Conservation (phyloP, 1,140 invertebrate genomes). For the Mactra quadrangularis region DNA sequence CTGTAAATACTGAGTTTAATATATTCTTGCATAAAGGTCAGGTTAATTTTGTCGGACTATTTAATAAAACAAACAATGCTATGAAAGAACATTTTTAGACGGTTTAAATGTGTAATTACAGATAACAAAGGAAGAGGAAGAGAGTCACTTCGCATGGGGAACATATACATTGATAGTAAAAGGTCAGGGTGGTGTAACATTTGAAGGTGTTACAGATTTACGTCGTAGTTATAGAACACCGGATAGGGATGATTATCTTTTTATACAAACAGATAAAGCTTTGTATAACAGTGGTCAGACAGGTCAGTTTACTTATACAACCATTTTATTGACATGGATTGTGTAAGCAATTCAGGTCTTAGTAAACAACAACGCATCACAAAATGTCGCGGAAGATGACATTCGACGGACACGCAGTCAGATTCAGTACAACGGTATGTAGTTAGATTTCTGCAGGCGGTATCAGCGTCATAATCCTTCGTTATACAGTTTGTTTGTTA, state of each 20-base stretch:
- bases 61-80: no score
- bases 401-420: no score
- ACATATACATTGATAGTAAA: no score
- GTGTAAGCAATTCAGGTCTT: neutral
- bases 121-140: neutral
- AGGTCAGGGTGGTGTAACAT: neutral
- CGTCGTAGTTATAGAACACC: neutral
- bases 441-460: neutral
- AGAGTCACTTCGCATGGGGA: neutral
- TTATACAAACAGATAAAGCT: constrained; percentile 54
- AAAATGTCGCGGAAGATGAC: no score
- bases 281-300: constrained; percentile 43
- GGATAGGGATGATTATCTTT: constrained; percentile 15
- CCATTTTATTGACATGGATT: no score
- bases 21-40: no score
- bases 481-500: no score
- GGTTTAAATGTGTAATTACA: neutral
- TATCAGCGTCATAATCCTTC: neutral
- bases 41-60: no score
- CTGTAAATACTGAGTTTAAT: no score
- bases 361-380: neutral
- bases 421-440: neutral
- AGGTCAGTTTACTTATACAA: constrained; percentile 15
- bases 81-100: no score
- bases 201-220: neutral